Conservation (phyloP, 2,797 vertebrate species). For the Onychomys leucogaster region DNA sequence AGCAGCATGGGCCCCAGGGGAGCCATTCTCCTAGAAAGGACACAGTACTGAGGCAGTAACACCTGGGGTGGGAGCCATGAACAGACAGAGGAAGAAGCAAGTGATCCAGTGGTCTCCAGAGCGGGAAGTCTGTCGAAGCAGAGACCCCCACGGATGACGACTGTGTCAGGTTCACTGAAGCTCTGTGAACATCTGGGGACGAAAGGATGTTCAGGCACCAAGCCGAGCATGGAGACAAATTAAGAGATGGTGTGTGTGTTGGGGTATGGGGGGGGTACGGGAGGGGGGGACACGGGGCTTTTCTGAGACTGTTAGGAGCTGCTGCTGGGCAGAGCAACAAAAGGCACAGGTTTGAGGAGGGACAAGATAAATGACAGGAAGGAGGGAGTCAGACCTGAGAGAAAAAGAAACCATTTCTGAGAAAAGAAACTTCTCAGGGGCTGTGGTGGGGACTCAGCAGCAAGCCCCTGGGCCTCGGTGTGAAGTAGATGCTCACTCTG, state of each 20-base stretch:
- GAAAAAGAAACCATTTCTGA: neutral
- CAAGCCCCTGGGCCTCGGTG: neutral
- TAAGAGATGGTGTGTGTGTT: neutral
- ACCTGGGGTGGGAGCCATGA: neutral
- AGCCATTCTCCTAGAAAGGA: neutral
- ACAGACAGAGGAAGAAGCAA: neutral
- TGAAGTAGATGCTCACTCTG: neutral
- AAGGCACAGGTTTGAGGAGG: neutral
- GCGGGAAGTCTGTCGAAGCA: neutral
- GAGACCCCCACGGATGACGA: neutral
- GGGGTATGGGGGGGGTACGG: too few relatives aligned
- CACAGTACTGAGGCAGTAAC: neutral
- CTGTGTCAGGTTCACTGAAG: neutral
- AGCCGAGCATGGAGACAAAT: neutral
- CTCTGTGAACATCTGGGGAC: neutral
- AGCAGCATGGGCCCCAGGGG: neutral
- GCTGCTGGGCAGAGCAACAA: neutral
- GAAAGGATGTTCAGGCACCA: neutral
- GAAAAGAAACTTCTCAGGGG: neutral
- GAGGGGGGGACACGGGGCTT: neutral
- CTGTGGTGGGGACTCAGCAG: neutral
- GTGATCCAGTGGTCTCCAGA: neutral
- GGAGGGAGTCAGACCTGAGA: neutral
- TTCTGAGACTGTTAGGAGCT: neutral
- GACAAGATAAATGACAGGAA: neutral